A percentile compares a stretch with the other conserved stretches of the same genome.
These are phyloP conservation scores for Dolichotis patagonum DNA, from an alignment of 2,113 vertebrate species.

Conservation along the genomic window DNA sequence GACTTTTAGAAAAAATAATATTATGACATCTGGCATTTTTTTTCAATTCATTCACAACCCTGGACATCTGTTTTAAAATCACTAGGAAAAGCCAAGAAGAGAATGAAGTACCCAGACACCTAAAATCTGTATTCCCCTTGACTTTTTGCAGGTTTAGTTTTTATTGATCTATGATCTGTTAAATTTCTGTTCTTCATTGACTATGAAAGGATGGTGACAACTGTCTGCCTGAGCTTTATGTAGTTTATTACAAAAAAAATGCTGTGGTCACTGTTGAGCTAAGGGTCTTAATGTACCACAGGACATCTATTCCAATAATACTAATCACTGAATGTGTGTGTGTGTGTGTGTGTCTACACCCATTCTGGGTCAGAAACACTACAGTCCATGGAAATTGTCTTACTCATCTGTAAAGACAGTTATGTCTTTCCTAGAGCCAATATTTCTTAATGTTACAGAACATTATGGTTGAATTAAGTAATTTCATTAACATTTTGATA, in stretches of 20 bases:
- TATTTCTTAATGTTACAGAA: not conserved
- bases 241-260: not conserved
- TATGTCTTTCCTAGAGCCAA: not conserved
- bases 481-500: slow-evolving; percentile 78
- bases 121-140: not conserved
- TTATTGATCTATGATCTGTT: not conserved
- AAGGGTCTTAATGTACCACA: not conserved
- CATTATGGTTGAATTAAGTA: slow-evolving; percentile 2
- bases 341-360: fast-evolving
- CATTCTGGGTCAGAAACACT: not conserved
- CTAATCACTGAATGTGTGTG: not conserved
- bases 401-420: not conserved
- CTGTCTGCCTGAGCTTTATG: not conserved
- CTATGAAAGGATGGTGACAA: not conserved
- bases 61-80: not conserved
- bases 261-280: not conserved
- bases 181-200: slow-evolving; percentile 16
- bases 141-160: not conserved
- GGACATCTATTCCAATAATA: not conserved
- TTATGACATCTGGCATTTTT: not conserved
- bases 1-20: not conserved
- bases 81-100: not conserved
- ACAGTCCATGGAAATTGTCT: not conserved
- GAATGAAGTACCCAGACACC: not conserved
- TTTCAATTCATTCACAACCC: not conserved